These are phyloP conservation scores for Liodrosophila aerea DNA, from an alignment of 2,888 invertebrate species.

Conservation along the genomic window DNA sequence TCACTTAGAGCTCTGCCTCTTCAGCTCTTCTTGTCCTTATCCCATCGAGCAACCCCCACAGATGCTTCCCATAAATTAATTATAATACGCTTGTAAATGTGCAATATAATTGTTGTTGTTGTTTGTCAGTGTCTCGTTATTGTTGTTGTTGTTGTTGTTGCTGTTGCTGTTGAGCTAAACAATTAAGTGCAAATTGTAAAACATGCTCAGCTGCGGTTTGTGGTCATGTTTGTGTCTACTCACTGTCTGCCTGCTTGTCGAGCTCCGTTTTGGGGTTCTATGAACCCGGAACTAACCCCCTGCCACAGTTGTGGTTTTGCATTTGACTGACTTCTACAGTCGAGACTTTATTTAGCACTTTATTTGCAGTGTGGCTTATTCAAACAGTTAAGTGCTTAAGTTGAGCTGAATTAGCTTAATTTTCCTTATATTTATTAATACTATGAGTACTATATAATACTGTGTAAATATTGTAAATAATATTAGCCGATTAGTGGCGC, in stretches of 20 bases:
- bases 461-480: too few species aligned
- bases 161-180: constrained; percentile 50
- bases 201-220: constrained; percentile 51
- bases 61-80: constrained; percentile 69
- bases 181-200: constrained; percentile 60
- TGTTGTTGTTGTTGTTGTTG: too few species aligned
- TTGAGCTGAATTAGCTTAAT: constrained; percentile 6
- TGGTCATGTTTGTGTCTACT: constrained; percentile 14
- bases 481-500: too few species aligned
- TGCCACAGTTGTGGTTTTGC: constrained; percentile 40
- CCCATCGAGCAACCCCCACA: too few species aligned
- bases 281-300: not conserved
- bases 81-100: constrained; percentile 58
- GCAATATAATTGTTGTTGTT: constrained; percentile 39
- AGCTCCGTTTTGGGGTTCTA: not conserved
- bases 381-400: constrained; percentile 23
- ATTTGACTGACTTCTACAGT: constrained; percentile 36
- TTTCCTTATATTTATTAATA: too few species aligned
- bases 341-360: constrained; percentile 12
- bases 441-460: too few species aligned
- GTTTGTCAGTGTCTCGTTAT: constrained; percentile 26
- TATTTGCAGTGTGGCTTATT: constrained; percentile 12
- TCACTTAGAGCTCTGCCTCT: constrained; percentile 26
- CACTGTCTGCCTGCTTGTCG: not conserved
- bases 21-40: not conserved